Evolutionary conservation across 2,113 vertebrate genomes (phyloP).

Genomic region (Mastomys coucha): DNA sequence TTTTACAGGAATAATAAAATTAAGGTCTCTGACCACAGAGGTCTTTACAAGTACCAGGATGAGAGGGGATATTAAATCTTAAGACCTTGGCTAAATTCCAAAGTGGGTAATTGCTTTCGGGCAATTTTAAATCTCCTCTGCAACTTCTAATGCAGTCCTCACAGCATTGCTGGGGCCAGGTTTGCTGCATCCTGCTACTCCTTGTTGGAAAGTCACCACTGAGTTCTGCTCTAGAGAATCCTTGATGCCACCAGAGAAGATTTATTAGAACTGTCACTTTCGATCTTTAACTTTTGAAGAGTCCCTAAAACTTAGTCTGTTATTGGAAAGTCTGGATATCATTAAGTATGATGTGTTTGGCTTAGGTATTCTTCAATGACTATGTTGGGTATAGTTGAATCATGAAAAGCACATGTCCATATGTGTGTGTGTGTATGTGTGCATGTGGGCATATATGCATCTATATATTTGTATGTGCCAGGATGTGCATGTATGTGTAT

Average conservation of each 20-base stretch:
- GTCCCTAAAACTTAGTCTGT: background rate
- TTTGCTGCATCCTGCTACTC: background rate
- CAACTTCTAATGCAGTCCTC: conserved; percentile 76
- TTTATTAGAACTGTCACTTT: background rate
- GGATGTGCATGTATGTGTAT: too few species aligned
- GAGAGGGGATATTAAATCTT: conserved; percentile 78
- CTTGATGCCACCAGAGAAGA: background rate
- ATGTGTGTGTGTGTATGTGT: background rate
- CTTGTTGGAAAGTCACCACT: background rate
- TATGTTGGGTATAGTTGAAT: fast-evolving
- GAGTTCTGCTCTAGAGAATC: conserved; percentile 1
- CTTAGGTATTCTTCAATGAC: background rate
- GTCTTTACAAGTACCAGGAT: conserved; percentile 65
- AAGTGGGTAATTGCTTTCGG: conserved; percentile 68
- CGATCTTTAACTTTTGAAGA: background rate
- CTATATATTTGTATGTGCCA: too few species aligned
- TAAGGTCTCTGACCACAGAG: conserved; percentile 68
- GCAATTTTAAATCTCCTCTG: conserved; percentile 77
- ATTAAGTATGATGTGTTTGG: background rate
- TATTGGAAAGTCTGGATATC: background rate
- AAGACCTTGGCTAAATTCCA: conserved; percentile 81
- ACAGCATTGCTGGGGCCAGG: conserved; percentile 64
- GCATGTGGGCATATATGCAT: background rate
- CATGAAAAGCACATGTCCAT: background rate
- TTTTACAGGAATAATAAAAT: conserved; percentile 77